Evolutionary conservation across 2,113 vertebrate genomes (phyloP), one percentile per base, ranked within the genome.

Genomic region (Phalacrocorax carbo): DNA sequence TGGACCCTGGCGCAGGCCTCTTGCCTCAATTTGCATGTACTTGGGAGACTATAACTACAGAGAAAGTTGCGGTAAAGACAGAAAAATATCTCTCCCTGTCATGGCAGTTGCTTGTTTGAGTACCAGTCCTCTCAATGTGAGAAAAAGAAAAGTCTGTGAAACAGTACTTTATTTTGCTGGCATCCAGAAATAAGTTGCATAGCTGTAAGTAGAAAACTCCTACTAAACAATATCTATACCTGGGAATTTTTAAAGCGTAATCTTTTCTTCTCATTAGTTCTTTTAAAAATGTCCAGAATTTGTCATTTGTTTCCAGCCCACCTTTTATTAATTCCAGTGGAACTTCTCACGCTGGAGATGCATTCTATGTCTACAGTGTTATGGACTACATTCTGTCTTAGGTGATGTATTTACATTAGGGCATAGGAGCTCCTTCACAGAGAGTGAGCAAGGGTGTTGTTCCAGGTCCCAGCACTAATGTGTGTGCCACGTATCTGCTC

Each of bases 351-450:
- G 7, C 3, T 46, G 9, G 25, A 49, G 7, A 27, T 34, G 13
- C 5, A 20, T 13, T 57, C 3, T n/a, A 38, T 4, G 1, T 36
- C 18, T 64, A 10, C 14, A n/a, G 13, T 1, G 8, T 52, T 49
- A n/a, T 10, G 17, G 32, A 64, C 20, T 22, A 65, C 13, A 6
- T 52, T 73, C 48, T 81, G 15, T 30, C 8, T 77, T 51, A 34
- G 44, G 11, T 68, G 38, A 10, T 14, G 1, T 15, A 10, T 51
- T 60, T 76, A 20, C 34, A 15, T 18, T 30, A 40, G 38, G 38
- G 10, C 9, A 27, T 48, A 54, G 30, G 61, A 49, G 3, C 25
- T 90, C 38, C 19, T 72, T 38, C 57, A 60, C 5, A 34, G 8
- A 52, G 16, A 46, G 46, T 15, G 36, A 62, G 7, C 13, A 23